Conservation (phyloP, 1,140 invertebrate genomes). For the Neuroterus valhalla region DNA sequence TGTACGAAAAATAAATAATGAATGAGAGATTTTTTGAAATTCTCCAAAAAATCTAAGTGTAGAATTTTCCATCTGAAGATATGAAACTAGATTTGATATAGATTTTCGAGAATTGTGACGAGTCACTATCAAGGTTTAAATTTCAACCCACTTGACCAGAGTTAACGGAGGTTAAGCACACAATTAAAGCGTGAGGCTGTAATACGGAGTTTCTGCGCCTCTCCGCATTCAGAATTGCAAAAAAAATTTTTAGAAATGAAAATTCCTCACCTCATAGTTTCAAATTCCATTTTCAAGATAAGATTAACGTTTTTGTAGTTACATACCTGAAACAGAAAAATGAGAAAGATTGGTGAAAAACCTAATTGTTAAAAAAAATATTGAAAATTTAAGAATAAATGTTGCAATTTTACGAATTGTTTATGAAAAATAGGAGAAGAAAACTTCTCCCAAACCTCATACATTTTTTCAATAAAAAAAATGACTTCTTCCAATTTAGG, state of each 20-base stretch:
- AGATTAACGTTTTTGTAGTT: constrained; percentile 9
- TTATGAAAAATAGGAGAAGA: not conserved
- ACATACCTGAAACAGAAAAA: constrained; percentile 60
- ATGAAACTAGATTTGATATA: constrained; percentile 16
- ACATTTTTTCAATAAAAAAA: no score
- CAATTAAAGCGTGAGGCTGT: constrained; percentile 54
- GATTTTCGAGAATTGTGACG: constrained; percentile 39
- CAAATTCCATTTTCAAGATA: constrained; percentile 31
- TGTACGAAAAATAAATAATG: no score
- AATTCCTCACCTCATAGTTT: constrained; percentile 20
- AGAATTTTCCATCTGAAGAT: no score
- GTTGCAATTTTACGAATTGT: not conserved
- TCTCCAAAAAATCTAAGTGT: constrained; percentile 16
- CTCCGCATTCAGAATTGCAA: constrained; percentile 18
- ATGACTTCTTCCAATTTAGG: no score
- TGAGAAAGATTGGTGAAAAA: constrained; percentile 29
- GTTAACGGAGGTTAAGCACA: constrained; percentile 58
- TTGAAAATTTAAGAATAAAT: not conserved
- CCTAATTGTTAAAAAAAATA: not conserved
- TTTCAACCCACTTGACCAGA: constrained; percentile 47
- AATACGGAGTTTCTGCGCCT: constrained; percentile 44
- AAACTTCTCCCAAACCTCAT: not conserved
- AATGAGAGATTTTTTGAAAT: not conserved
- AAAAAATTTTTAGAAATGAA: not conserved
- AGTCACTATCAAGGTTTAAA: constrained; percentile 31